phyloP scores from a whole-genome alignment of 2,888 invertebrate genomes.

The Parelbella ahira region DNA sequence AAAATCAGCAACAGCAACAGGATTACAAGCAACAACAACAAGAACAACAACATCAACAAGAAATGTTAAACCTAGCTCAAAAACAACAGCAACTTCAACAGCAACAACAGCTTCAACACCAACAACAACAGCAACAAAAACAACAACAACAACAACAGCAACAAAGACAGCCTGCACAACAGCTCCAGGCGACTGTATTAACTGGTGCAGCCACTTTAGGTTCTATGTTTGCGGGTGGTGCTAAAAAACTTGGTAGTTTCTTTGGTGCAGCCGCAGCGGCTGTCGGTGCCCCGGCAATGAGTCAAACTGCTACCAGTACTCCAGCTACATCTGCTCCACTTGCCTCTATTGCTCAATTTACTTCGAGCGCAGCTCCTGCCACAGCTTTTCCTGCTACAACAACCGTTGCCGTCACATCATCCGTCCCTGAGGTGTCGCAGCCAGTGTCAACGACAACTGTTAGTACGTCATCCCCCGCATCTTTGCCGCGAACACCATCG shows the following conservation, averaged over 20 bases:
- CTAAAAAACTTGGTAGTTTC: slow-evolving; percentile 72
- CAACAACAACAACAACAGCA: slow-evolving; percentile 56
- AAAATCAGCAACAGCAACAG: slow-evolving; percentile 39
- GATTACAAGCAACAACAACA: slow-evolving; percentile 28
- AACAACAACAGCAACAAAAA: slow-evolving; percentile 45
- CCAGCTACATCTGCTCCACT: slow-evolving; percentile 40
- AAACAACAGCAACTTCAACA: slow-evolving; percentile 37
- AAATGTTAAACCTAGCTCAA: no score
- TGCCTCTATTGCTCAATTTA: slow-evolving; percentile 45
- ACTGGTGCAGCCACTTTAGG: slow-evolving; percentile 73
- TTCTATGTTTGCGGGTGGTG: slow-evolving; percentile 74
- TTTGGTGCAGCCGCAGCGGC: slow-evolving; percentile 75
- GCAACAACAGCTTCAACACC: slow-evolving; percentile 44
- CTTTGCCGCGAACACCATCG: slow-evolving; percentile 67
- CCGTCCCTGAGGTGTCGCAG: slow-evolving; percentile 65
- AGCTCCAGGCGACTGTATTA: slow-evolving; percentile 63
- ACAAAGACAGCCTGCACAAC: slow-evolving; percentile 60
- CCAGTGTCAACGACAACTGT: slow-evolving; percentile 57
- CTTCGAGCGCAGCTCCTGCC: slow-evolving; percentile 43
- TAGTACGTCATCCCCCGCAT: slow-evolving; percentile 52
- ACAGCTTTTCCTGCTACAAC: slow-evolving; percentile 56
- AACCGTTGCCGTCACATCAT: slow-evolving; percentile 54
- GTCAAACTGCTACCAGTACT: slow-evolving; percentile 44
- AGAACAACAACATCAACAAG: slow-evolving; percentile 38
- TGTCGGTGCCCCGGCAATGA: slow-evolving; percentile 54